Percentiles rank a stretch among this genome's conserved stretches.
phyloP scores from a whole-genome alignment of 2,888 invertebrate genomes.

The Rhingia rostrata region DNA sequence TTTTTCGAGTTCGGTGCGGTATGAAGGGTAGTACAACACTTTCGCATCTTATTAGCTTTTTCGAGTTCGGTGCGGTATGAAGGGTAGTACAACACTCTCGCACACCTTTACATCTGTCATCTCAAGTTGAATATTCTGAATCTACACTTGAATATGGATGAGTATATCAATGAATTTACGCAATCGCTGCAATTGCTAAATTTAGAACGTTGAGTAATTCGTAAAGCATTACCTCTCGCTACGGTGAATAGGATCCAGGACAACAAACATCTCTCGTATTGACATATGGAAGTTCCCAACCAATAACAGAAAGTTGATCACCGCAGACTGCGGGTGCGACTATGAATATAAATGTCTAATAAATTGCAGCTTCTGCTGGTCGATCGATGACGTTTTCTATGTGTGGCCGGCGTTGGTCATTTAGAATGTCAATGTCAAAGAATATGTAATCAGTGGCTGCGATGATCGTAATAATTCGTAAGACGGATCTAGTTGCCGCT shows the following conservation, averaged over 20 bases:
- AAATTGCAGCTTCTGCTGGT: neutral
- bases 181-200: constrained; percentile 61
- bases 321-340: neutral
- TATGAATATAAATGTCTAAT: constrained; percentile 2
- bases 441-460: neutral
- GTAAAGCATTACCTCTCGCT: constrained; percentile 27
- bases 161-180: constrained; percentile 41
- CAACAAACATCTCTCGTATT: neutral
- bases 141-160: constrained; percentile 53
- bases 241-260: constrained; percentile 5
- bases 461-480: constrained; percentile 34
- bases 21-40: neutral
- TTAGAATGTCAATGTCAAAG: constrained; percentile 34
- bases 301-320: neutral
- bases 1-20: neutral
- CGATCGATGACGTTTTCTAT: constrained; percentile 15
- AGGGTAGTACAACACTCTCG: neutral
- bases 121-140: constrained; percentile 27
- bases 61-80: neutral
- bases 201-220: constrained; percentile 67
- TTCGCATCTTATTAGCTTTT: constrained; percentile 13
- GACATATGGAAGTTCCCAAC: constrained; percentile 50
- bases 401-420: constrained; percentile 2
- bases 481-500: constrained; percentile 39
- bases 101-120: constrained; percentile 26